These are phyloP conservation scores for Eurytoma californica DNA, from an alignment of 2,888 invertebrate genomes.

Conservation along the genomic window DNA sequence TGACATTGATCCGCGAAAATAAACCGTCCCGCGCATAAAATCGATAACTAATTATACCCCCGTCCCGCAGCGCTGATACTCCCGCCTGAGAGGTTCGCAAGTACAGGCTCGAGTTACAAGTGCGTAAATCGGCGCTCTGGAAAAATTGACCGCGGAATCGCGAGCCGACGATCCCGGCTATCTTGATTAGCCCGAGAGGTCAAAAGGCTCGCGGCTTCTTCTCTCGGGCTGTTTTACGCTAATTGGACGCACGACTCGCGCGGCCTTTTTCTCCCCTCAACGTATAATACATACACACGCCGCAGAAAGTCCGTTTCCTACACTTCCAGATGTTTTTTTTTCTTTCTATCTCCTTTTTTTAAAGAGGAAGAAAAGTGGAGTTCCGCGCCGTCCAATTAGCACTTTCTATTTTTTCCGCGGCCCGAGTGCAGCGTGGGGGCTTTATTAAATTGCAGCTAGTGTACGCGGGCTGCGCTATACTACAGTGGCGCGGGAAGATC, in stretches of 20 bases:
- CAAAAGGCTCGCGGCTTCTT: slow-evolving; percentile 7
- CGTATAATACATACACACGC: neutral
- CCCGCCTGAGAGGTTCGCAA: neutral
- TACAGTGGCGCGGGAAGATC: neutral
- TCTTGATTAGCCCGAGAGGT: slow-evolving; percentile 12
- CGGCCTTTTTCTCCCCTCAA: neutral
- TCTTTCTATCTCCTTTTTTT: too few relatives aligned
- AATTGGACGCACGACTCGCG: slow-evolving; percentile 23
- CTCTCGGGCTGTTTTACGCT: slow-evolving; percentile 24
- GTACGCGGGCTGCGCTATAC: neutral
- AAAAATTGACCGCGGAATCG: neutral
- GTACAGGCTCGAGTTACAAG: neutral
- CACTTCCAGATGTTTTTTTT: too few relatives aligned
- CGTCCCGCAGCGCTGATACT: too few relatives aligned
- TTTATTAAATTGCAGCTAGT: slow-evolving; percentile 14
- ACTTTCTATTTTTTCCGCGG: slow-evolving; percentile 18
- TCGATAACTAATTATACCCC: slow-evolving; percentile 15
- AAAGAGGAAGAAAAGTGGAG: neutral
- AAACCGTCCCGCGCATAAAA: slow-evolving; percentile 5
- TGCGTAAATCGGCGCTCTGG: neutral
- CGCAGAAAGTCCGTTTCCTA: too few relatives aligned
- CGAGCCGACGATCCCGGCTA: slow-evolving; percentile 12
- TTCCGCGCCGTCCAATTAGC: slow-evolving; percentile 8
- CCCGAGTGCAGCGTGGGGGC: neutral
- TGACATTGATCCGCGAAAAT: slow-evolving; percentile 30